Percentiles rank a stretch among this genome's conserved stretches.
These are phyloP conservation scores for Drosophila fungiperda DNA, from an alignment of 2,888 invertebrate species.

Conservation along the genomic window DNA sequence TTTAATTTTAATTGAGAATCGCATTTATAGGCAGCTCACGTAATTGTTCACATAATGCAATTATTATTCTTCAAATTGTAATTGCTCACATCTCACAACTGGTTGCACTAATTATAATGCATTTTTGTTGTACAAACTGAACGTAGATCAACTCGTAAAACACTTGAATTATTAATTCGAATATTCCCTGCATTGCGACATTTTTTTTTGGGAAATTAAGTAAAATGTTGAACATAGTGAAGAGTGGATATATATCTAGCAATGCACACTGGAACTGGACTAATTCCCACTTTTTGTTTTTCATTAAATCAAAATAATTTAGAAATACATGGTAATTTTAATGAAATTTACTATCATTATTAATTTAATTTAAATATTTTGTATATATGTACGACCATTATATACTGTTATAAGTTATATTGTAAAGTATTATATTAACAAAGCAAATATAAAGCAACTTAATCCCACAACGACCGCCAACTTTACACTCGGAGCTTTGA, in stretches of 20 bases:
- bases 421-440: no score
- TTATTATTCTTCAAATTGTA: conserved; percentile 45
- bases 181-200: background rate
- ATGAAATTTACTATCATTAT: background rate
- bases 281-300: no score
- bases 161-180: background rate
- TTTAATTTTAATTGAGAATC: conserved; percentile 19
- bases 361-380: background rate
- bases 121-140: background rate
- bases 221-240: background rate
- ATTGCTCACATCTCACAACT: conserved; percentile 41
- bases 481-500: no score
- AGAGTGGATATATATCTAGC: background rate
- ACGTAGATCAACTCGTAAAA: background rate
- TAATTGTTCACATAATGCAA: conserved; percentile 42
- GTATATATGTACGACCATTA: no score
- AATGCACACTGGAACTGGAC: background rate
- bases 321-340: no score
- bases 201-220: background rate
- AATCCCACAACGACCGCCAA: no score
- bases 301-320: no score
- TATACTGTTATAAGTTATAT: no score
- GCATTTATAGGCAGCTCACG: conserved; percentile 49
- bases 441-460: no score
- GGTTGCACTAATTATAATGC: conserved; percentile 32